phyloP scores from a whole-genome alignment of 2,888 invertebrate species.

The Metopia argyrocephala region DNA sequence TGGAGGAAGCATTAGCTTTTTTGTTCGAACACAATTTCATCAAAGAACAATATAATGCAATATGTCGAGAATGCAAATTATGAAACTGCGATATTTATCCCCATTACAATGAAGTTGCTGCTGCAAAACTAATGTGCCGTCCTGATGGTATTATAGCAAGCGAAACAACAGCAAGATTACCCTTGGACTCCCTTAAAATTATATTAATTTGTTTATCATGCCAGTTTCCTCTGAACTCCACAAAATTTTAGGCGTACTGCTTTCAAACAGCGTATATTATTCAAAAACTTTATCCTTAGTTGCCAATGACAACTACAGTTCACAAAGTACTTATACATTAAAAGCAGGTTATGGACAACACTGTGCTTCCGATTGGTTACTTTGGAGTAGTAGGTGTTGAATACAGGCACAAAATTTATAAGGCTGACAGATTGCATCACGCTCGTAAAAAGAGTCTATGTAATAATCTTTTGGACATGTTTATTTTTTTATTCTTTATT shows the following conservation, averaged over 20 bases:
- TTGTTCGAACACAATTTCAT: neutral
- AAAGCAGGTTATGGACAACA: slow-evolving; percentile 17
- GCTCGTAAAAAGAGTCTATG: neutral
- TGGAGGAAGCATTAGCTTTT: neutral
- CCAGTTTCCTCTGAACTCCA: too few species aligned
- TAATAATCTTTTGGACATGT: too few species aligned
- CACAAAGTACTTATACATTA: slow-evolving; percentile 35
- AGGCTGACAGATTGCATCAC: slow-evolving; percentile 17
- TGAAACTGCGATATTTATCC: neutral
- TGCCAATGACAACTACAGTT: slow-evolving; percentile 29
- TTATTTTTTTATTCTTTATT: too few species aligned
- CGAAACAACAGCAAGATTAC: neutral
- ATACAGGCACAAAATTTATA: slow-evolving; percentile 21
- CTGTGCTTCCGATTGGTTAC: slow-evolving; percentile 8
- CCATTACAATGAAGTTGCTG: neutral
- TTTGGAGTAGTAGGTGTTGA: slow-evolving; percentile 30
- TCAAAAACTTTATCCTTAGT: neutral
- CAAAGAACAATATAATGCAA: neutral
- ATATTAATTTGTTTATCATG: too few species aligned
- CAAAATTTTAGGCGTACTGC: too few species aligned
- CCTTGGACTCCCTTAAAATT: neutral
- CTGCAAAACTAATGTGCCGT: neutral
- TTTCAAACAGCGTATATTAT: too few species aligned
- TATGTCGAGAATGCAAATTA: neutral
- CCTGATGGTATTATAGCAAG: neutral